Percentiles rank a stretch among this genome's conserved stretches.
Evolutionary conservation across 2,113 vertebrate species (phyloP).

Genomic region (Halcyon senegalensis): DNA sequence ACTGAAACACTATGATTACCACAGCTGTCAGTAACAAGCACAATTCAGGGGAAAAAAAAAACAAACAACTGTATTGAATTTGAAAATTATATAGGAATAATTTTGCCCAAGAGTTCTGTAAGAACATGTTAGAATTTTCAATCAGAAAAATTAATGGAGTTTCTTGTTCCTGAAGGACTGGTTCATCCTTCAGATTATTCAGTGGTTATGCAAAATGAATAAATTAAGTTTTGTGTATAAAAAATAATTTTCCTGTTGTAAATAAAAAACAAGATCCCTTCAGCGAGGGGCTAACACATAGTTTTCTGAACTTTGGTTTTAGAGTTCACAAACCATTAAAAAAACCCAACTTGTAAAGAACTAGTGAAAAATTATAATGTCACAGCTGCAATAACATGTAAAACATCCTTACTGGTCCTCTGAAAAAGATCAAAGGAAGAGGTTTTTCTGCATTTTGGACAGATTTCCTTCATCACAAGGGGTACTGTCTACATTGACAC

Average conservation of each 20-base stretch:
- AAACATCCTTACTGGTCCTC: not conserved
- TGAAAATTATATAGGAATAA: not conserved
- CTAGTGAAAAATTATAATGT: not conserved
- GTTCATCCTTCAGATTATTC: not conserved
- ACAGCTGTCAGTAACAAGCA: not conserved
- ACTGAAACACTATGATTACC: not conserved
- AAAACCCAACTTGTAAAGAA: not conserved
- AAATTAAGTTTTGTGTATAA: not conserved
- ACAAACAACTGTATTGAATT: not conserved
- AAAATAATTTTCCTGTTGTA: not conserved
- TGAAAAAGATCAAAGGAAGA: not conserved
- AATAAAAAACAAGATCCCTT: not conserved
- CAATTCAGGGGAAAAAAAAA: not conserved
- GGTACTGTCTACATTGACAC: too few relatives aligned
- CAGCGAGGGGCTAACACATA: not conserved
- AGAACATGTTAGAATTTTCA: not conserved
- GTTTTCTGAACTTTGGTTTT: not conserved
- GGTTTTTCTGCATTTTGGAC: not conserved
- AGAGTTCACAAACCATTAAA: not conserved
- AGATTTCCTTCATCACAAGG: not conserved
- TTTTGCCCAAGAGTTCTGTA: not conserved
- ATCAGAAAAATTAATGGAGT: not conserved
- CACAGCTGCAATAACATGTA: not conserved
- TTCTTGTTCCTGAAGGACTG: not conserved
- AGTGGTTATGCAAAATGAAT: not conserved